Evolutionary conservation across 2,888 invertebrate genomes (phyloP), one percentile per base, ranked within the genome.

Genomic region (Hirtodrosophila duncani): DNA sequence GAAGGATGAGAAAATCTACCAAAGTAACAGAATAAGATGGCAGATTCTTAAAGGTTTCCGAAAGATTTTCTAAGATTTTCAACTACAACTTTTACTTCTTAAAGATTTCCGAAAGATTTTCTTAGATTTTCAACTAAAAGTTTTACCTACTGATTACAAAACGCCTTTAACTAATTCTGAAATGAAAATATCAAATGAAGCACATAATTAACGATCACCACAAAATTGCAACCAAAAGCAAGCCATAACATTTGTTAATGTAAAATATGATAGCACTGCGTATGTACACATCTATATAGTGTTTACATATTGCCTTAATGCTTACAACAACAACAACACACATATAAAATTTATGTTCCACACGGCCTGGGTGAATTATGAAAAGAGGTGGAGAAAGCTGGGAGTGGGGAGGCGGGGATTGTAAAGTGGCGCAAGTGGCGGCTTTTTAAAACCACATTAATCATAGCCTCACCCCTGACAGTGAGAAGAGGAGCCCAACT

Each of bases 381-480:
- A 20, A 20, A 39, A 10, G 48, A 45, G 13, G 34, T 9, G 20
- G 16, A 8, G 27, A 33, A 33, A 33, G 48, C 27, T 18, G 24
- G 23, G 20, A 5, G 9, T 10, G n/a, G 8, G 26, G 29, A 20
- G 3, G 13, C 10, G 9, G 11, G 24, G 16, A 11, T 38, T 48
- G 51, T 37, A 43, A 46, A 52, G 75, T 50, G 53, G 31, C 62
- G 38, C 75, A 78, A 79, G 67, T 75, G 75, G 75, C 64, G 61
- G 62, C 69, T 63, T 74, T 74, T 72, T 74, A 78, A 74, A 66
- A 68, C 57, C 53, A 75, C 72, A 74, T 74, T 79, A 75, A 74
- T 74, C 75, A 74, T 74, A 60, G 46, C 55, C 46, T 57, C 33
- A 39, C 29, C n/a, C n/a, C n/a, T n/a, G n/a, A n/a, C n/a, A n/a